These are phyloP conservation scores for Trachythela sp. DNA, from an alignment of 64 coral and sea anemone genomes.

Conservation along the genomic window DNA sequence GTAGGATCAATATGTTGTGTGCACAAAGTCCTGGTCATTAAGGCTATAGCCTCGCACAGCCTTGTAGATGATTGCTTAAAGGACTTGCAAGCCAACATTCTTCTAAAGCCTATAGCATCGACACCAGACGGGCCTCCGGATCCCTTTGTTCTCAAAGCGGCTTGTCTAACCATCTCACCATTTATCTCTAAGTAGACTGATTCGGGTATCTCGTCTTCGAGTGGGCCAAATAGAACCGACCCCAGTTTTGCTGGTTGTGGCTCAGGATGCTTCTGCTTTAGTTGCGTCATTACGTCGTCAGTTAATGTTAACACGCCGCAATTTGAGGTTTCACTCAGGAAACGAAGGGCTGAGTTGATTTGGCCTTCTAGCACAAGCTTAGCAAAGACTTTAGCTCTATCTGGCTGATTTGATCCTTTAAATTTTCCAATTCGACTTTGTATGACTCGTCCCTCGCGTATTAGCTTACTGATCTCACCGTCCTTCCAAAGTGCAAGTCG, in stretches of 20 bases:
- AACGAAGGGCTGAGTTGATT: slow-evolving; percentile 41
- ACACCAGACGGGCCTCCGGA: background rate
- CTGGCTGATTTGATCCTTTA: background rate
- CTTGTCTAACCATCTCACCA: slow-evolving; percentile 32
- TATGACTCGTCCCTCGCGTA: slow-evolving; percentile 29
- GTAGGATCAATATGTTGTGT: slow-evolving; percentile 23
- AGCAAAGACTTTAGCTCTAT: slow-evolving; percentile 41
- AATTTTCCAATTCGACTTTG: slow-evolving; percentile 19
- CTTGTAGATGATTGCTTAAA: slow-evolving; percentile 25
- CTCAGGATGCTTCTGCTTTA: background rate
- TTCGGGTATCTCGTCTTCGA: background rate
- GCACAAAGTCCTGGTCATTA: slow-evolving; percentile 25
- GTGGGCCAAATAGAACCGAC: slow-evolving; percentile 29
- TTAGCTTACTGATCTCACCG: background rate
- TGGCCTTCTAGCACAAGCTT: slow-evolving; percentile 58
- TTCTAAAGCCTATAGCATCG: background rate
- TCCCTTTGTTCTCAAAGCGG: background rate
- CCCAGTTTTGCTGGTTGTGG: too few relatives aligned
- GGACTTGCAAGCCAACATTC: background rate
- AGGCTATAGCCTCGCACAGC: slow-evolving; percentile 36
- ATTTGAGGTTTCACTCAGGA: slow-evolving; percentile 37
- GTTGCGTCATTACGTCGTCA: slow-evolving; percentile 56
- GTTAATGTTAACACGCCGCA: slow-evolving; percentile 40
- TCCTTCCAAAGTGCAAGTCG: slow-evolving; percentile 31
- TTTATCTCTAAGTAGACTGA: slow-evolving; percentile 29